Base-by-base conservation (phyloP, 2,888 invertebrate genomes). In the Anaspis maculata region DNA sequence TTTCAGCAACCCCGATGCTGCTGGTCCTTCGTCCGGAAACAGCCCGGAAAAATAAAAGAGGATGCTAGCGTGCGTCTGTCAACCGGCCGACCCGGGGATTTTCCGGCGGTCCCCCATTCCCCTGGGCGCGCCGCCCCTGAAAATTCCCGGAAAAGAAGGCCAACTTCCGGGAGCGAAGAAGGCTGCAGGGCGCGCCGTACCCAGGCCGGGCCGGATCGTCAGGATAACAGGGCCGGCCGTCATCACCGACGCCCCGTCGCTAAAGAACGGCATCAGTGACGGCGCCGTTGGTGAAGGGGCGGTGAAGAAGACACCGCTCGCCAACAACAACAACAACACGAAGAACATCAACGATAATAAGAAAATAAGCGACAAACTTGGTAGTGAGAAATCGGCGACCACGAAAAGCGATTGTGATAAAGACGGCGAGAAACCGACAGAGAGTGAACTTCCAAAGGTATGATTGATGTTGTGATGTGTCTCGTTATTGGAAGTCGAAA, bases 61-160 rank as follows among this genome's bases (percentile, higher is more conserved):
- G 65, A 78, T 78, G 78, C 68, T 78, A 68, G 76, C 76, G 56
- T 78, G 77, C 67, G 76, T 77, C 49, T 78, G 77, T 61, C 77
- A 77, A 59, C 77, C 77, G 41, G 67, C 71, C 48, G 76, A 76
- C 54, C 72, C 74, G 44, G 71, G 56, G 57, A 72, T 58, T 57
- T 71, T 57, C 68, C 70, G 73, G 69, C 72, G 57, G 67, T 74
- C 65, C 60, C 74, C 51, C 61, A 70, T 56, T 56, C 69, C 52
- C 59, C 63, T 55, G 51, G 61, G 61, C 64, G 66, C 66, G 48
- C 65, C 56, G 56, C 70, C 54, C 7, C 41, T 61, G 33, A 56
- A 51, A 47, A 46, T 56, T 22, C 44, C 38, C n/a, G n/a, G n/a
- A n/a, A n/a, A n/a, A n/a, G n/a, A n/a, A n/a, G n/a, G n/a, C n/a